Evolutionary conservation across 2,888 invertebrate species (phyloP), one percentile per base, ranked within the genome.

Genomic region (Pomacea canaliculata): DNA sequence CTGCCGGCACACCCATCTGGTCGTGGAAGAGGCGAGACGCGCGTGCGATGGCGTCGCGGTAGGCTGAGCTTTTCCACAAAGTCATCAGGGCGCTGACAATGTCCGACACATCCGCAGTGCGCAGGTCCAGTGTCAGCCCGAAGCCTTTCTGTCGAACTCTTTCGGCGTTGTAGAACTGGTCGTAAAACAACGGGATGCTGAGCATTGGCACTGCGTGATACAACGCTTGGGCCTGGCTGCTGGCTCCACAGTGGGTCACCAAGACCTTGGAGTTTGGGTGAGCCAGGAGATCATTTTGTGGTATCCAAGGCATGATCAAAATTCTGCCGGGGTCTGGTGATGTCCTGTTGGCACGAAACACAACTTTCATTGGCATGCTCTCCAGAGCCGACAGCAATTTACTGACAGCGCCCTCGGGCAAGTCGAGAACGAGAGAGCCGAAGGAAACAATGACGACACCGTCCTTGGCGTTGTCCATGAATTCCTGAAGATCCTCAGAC

Each of bases 191-290:
- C 7, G 87, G 84, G 9, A 85, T 63, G 3, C 80, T 78, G 3
- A 87, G 66, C 79, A 86, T 83, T 2, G 87, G 87, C 12, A n/a
- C 83, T 2, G 78, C 85, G 73, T 85, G 81, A 70, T 81, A 85
- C n/a, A 87, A 59, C 8, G 81, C 83, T 73, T 87, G 86, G 77
- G 79, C 83, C 48, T 81, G 81, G 10, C 86, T 82, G 68, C 83
- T 84, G 51, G 72, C 79, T 5, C n/a, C 87, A 56, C 83, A 83
- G 74, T 87, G 87, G 27, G 84, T 81, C 18, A 86, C 79, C 62
- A 86, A 83, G 16, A 83, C 71, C 75, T 81, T 82, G 37, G 78
- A 75, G 37, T 82, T 83, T 8, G 67, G 74, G 66, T 86, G 84
- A 18, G 78, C 84, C 19, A 85, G 81, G 0, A 86, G 70, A 49